Percentiles rank a stretch among this genome's conserved stretches.
These are phyloP conservation scores for Diachasma alloeum DNA, from an alignment of 1,140 invertebrate genomes.

Conservation along the genomic window DNA sequence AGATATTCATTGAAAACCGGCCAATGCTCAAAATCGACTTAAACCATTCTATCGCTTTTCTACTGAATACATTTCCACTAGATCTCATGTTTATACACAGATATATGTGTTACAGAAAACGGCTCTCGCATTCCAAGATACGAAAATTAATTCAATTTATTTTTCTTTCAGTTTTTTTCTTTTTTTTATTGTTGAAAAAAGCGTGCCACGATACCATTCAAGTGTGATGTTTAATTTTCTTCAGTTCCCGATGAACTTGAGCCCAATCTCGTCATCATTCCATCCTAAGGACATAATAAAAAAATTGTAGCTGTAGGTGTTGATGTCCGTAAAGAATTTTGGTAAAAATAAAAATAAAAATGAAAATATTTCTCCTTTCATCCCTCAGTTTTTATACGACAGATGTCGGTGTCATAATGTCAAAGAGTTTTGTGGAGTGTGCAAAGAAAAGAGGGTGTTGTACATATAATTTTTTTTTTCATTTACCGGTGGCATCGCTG, in stretches of 20 bases:
- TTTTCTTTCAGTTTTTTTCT: background rate
- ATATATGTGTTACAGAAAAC: background rate
- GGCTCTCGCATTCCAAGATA: background rate
- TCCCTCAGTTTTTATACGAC: too few species aligned
- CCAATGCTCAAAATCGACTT: too few species aligned
- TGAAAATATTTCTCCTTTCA: background rate
- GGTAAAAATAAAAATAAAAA: too few species aligned
- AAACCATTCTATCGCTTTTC: too few species aligned
- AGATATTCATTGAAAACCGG: too few species aligned
- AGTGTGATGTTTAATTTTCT: background rate
- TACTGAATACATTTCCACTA: background rate
- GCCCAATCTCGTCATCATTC: background rate
- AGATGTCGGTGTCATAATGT: too few species aligned
- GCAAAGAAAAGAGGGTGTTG: too few species aligned
- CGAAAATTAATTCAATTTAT: background rate
- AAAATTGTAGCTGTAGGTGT: too few species aligned
- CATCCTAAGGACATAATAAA: too few species aligned
- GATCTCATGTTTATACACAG: background rate
- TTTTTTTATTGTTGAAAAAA: background rate
- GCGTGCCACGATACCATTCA: background rate
- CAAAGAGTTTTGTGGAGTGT: too few species aligned
- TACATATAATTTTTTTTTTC: background rate
- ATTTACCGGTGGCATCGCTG: conserved; percentile 24
- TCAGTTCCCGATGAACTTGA: background rate
- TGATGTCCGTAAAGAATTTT: too few species aligned